Percentiles rank a stretch among this genome's conserved stretches.
Conservation (phyloP, 2,888 invertebrate genomes). For the Sarcophaga rosellei region DNA sequence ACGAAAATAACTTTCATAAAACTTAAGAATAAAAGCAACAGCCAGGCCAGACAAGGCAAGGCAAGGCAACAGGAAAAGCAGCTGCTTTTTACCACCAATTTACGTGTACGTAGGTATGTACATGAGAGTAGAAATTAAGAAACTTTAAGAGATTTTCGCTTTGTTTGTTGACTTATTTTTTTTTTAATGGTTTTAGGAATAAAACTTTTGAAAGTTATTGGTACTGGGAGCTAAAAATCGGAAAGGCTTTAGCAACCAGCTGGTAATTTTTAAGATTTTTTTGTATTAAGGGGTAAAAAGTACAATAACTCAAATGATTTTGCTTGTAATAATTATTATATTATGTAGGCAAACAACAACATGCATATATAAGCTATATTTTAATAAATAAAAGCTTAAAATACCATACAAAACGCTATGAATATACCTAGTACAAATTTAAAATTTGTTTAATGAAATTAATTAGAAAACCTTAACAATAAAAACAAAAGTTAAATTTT, state of each 20-base stretch:
- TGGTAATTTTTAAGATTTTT: constrained; percentile 39
- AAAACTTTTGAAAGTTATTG: constrained; percentile 67
- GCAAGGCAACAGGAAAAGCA: background rate
- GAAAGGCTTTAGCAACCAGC: constrained; percentile 63
- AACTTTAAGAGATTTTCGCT: constrained; percentile 66
- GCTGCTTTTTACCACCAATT: background rate
- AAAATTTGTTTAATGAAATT: too few species aligned
- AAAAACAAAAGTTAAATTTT: background rate
- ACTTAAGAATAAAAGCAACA: constrained; percentile 62
- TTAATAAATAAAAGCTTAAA: constrained; percentile 20
- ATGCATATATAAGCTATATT: background rate
- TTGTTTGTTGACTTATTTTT: constrained; percentile 4
- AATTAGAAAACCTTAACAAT: background rate
- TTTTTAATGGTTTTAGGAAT: constrained; percentile 25
- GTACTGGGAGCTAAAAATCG: constrained; percentile 67
- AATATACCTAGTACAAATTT: too few species aligned
- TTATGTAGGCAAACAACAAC: background rate
- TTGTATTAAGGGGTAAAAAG: constrained; percentile 42
- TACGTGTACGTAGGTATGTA: constrained; percentile 5
- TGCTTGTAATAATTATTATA: constrained; percentile 9
- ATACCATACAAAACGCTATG: too few species aligned
- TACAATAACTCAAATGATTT: background rate
- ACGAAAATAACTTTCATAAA: constrained; percentile 64
- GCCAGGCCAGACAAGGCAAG: background rate
- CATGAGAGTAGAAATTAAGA: constrained; percentile 52